Conservation (phyloP, 1,140 invertebrate species). For the Dolichoris vasculosae region DNA sequence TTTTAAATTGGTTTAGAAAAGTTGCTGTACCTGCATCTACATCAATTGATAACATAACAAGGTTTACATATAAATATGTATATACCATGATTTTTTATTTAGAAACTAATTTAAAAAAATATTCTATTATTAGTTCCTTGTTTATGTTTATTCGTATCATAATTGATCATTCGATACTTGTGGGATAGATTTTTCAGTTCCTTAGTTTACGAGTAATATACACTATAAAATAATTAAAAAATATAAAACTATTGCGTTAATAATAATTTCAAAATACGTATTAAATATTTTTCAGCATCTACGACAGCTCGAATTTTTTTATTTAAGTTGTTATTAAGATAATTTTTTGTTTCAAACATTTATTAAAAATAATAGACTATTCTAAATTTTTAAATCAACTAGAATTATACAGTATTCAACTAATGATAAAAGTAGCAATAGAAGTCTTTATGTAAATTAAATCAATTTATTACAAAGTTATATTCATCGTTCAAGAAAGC, state of each 20-base stretch:
- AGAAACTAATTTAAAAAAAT: background rate
- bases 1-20: no score
- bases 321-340: no score
- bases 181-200: background rate
- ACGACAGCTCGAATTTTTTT: no score
- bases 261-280: background rate
- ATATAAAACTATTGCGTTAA: no score
- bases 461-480: background rate
- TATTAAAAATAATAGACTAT: no score
- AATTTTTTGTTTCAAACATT: no score
- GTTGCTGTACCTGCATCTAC: no score
- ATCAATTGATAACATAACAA: no score
- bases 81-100: no score
- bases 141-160: background rate
- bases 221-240: no score
- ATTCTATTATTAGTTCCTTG: background rate
- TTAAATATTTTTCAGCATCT: background rate
- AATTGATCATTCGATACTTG: background rate
- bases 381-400: no score
- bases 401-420: background rate
- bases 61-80: no score
- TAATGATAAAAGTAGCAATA: background rate
- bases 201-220: background rate
- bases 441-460: background rate
- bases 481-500: background rate